Percentiles rank a stretch among this genome's conserved stretches.
phyloP scores from a whole-genome alignment of 2,888 invertebrate genomes.

The Poecilobothrus nobilitatus region DNA sequence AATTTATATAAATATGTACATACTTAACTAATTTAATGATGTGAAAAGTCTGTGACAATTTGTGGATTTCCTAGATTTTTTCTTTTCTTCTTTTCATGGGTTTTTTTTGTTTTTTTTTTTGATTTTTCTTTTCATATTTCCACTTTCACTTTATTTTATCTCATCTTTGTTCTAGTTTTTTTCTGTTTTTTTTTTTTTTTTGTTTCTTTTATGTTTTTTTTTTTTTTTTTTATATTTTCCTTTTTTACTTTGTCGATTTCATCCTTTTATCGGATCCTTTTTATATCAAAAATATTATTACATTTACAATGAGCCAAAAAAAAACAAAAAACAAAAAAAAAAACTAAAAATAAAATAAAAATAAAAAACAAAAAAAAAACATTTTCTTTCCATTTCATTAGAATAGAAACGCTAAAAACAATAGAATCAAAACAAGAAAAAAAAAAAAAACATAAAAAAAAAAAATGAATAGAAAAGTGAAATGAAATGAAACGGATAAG shows the following conservation, averaged over 20 bases:
- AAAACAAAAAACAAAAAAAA: background rate
- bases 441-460: background rate
- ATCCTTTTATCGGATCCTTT: constrained; percentile 1
- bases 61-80: background rate
- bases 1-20: background rate
- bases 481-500: too few species aligned
- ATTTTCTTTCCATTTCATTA: constrained; percentile 6
- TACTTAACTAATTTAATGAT: background rate
- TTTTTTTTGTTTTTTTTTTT: too few species aligned
- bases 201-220: background rate
- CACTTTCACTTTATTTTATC: too few species aligned
- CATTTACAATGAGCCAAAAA: background rate
- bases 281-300: constrained; percentile 1
- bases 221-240: background rate
- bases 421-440: background rate
- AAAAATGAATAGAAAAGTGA: too few species aligned
- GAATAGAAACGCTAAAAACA: background rate
- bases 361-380: too few species aligned
- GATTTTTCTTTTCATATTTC: too few species aligned
- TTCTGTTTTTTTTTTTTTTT: background rate
- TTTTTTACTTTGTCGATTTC: background rate
- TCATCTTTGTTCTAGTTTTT: too few species aligned
- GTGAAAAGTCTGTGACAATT: constrained; percentile 6
- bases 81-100: too few species aligned
- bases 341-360: too few species aligned